Conservation (phyloP, 2,113 vertebrate genomes). For the Siphamia tubifer region DNA sequence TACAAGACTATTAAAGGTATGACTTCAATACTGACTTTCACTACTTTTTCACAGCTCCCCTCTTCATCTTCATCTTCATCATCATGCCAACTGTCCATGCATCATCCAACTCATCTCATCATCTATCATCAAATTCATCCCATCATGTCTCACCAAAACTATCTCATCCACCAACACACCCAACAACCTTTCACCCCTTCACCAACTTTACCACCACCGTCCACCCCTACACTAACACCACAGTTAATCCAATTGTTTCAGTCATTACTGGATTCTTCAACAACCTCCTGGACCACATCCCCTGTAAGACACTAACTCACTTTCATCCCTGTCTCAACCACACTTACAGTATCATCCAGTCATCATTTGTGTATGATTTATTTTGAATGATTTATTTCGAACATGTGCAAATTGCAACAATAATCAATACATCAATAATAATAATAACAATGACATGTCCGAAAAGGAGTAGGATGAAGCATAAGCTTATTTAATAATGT, state of each 20-base stretch:
- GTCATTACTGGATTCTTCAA: slow-evolving; percentile 27
- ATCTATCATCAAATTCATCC: background rate
- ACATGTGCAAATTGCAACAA: too few species aligned
- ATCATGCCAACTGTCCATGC: slow-evolving; percentile 10
- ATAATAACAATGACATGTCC: too few species aligned
- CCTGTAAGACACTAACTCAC: slow-evolving; percentile 75
- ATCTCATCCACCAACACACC: background rate
- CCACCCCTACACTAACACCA: slow-evolving; percentile 12
- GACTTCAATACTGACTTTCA: too few species aligned
- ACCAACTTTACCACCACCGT: background rate
- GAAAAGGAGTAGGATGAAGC: too few species aligned
- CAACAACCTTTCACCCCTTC: background rate
- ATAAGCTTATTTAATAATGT: too few species aligned
- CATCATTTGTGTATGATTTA: too few species aligned
- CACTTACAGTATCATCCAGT: too few species aligned
- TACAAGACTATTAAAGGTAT: too few species aligned
- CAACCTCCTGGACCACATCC: slow-evolving; percentile 73
- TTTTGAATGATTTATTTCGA: too few species aligned
- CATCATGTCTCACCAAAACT: background rate
- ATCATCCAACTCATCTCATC: background rate
- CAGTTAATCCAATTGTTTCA: background rate
- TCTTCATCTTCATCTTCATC: slow-evolving; percentile 17
- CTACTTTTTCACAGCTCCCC: slow-evolving; percentile 2
- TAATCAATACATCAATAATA: too few species aligned
- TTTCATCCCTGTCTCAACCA: background rate